Evolutionary conservation across 2,888 invertebrate genomes (phyloP).

Genomic region (Pteria penguin): DNA sequence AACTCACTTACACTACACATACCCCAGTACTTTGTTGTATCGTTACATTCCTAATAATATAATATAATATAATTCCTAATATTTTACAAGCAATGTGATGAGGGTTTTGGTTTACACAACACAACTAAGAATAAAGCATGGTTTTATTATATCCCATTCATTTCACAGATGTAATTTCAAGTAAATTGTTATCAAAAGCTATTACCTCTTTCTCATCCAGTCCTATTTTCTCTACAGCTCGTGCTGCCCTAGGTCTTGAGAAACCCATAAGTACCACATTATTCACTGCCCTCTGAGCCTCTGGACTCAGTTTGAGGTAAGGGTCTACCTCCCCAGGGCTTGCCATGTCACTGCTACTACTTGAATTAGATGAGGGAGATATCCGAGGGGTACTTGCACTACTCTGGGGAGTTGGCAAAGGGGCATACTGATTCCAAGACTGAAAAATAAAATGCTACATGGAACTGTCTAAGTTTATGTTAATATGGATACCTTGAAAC

Average conservation of each 20-base stretch:
- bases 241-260: slow-evolving; percentile 88
- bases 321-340: slow-evolving; percentile 59
- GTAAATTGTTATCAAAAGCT: neutral
- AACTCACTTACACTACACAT: too few species aligned
- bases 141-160: too few species aligned
- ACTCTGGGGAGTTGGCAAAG: slow-evolving; percentile 59
- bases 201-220: slow-evolving; percentile 91
- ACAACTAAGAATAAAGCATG: too few species aligned
- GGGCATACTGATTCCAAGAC: slow-evolving; percentile 68
- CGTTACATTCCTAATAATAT: too few species aligned
- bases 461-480: neutral
- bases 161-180: too few species aligned
- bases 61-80: too few species aligned
- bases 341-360: slow-evolving; percentile 34
- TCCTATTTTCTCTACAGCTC: slow-evolving; percentile 89
- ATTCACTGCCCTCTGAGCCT: slow-evolving; percentile 86
- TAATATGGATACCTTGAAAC: too few species aligned
- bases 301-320: slow-evolving; percentile 81
- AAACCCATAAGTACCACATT: slow-evolving; percentile 94
- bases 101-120: too few species aligned
- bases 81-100: too few species aligned
- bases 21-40: too few species aligned
- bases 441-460: slow-evolving; percentile 50
- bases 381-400: slow-evolving; percentile 12
- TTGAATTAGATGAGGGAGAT: slow-evolving; percentile 24